These are phyloP conservation scores for Caranx melampygus DNA, from an alignment of 2,113 vertebrate species.

Conservation along the genomic window DNA sequence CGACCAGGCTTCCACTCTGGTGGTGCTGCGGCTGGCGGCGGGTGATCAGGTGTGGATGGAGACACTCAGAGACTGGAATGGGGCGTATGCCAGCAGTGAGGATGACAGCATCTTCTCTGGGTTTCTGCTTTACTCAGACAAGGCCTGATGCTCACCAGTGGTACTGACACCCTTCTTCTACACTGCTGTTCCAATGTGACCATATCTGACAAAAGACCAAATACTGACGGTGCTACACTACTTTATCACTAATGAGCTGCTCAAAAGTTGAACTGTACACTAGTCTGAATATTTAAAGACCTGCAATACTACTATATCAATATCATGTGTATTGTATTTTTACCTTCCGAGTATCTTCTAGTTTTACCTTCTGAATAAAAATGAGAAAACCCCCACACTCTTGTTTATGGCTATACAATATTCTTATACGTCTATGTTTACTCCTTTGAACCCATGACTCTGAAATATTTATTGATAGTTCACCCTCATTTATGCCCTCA, in stretches of 20 bases:
- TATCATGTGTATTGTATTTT: conserved; percentile 14
- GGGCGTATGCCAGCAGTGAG: conserved; percentile 90
- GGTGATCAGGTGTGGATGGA: conserved; percentile 98
- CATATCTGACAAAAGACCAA: conserved; percentile 30
- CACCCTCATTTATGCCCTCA: not conserved
- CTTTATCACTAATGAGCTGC: conserved; percentile 30
- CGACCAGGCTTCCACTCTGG: conserved; percentile 93
- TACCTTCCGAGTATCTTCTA: not conserved
- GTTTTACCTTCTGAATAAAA: conserved; percentile 21
- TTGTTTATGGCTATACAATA: not conserved
- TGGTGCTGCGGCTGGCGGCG: conserved; percentile 86
- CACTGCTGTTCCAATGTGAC: conserved; percentile 12
- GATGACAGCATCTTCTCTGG: conserved; percentile 96
- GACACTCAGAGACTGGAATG: conserved; percentile 94
- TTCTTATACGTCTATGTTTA: not conserved
- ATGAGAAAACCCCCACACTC: not conserved
- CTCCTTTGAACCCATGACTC: not conserved
- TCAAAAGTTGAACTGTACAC: not conserved
- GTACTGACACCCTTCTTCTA: not conserved
- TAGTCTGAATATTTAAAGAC: conserved; percentile 2
- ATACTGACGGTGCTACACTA: conserved; percentile 41
- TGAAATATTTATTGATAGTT: conserved; percentile 5
- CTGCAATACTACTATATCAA: not conserved
- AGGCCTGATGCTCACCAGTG: conserved; percentile 41
- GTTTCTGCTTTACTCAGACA: conserved; percentile 92